A percentile compares a stretch with the other conserved stretches of the same genome.
These are phyloP conservation scores for Tachina lurida DNA, from an alignment of 2,888 invertebrate species.

Conservation along the genomic window DNA sequence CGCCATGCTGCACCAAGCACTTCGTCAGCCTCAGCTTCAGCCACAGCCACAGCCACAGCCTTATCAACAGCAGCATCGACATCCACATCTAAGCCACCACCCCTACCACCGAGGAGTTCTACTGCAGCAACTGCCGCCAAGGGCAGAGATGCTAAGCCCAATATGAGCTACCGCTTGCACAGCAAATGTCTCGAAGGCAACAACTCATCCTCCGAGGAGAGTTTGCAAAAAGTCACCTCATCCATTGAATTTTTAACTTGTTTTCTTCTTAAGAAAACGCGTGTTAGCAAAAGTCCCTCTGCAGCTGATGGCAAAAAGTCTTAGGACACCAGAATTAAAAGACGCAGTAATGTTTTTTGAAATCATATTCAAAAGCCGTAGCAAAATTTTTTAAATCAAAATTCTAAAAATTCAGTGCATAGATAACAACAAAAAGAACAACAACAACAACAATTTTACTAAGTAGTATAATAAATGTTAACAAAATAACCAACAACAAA, in stretches of 20 bases:
- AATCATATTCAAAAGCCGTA: not conserved
- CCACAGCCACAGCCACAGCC: slow-evolving; percentile 44
- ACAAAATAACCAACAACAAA: slow-evolving; percentile 51
- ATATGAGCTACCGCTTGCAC: slow-evolving; percentile 73
- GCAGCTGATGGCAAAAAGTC: slow-evolving; percentile 76
- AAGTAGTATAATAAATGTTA: slow-evolving; percentile 59
- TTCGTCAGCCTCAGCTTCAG: slow-evolving; percentile 41
- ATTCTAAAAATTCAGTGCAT: slow-evolving; percentile 62
- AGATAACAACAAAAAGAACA: not conserved
- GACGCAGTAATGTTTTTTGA: slow-evolving; percentile 73
- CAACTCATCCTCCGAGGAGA: slow-evolving; percentile 81
- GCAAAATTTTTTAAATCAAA: slow-evolving; percentile 32
- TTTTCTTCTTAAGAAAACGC: slow-evolving; percentile 81
- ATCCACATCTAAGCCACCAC: slow-evolving; percentile 72
- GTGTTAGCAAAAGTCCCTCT: slow-evolving; percentile 72
- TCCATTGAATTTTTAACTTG: slow-evolving; percentile 82
- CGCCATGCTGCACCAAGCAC: slow-evolving; percentile 73
- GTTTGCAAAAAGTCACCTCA: slow-evolving; percentile 80
- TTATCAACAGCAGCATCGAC: slow-evolving; percentile 41
- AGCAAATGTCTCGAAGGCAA: slow-evolving; percentile 74
- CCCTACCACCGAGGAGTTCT: slow-evolving; percentile 64
- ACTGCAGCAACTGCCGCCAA: slow-evolving; percentile 56
- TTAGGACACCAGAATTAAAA: slow-evolving; percentile 77
- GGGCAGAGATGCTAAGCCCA: slow-evolving; percentile 59
- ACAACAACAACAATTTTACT: slow-evolving; percentile 58